phyloP scores from a whole-genome alignment of 2,888 invertebrate species.

The Zhengitettix transpicula region DNA sequence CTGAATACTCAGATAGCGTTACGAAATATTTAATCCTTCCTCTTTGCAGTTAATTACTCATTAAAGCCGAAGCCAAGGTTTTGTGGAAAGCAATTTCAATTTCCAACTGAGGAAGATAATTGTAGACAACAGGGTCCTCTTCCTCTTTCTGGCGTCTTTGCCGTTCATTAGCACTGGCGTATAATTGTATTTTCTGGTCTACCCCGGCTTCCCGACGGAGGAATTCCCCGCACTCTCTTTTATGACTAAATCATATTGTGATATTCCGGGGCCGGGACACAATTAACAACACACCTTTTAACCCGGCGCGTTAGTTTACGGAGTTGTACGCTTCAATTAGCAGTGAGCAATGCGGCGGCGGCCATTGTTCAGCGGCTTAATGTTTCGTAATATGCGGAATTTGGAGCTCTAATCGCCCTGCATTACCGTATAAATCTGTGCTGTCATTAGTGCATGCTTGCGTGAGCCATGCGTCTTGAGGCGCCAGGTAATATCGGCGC shows the following conservation, averaged over 20 bases:
- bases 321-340: not conserved
- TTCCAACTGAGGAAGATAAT: not conserved
- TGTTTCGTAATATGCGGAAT: not conserved
- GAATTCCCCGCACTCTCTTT: not conserved
- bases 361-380: not conserved
- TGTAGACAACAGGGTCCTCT: not conserved
- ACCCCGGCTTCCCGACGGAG: not conserved
- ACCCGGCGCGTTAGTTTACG: not conserved
- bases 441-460: not conserved
- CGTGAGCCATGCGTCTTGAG: not conserved
- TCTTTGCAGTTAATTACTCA: not conserved
- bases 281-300: not conserved
- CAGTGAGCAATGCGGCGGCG: not conserved
- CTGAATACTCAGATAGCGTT: no score
- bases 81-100: not conserved
- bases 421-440: not conserved
- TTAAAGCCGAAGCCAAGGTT: not conserved
- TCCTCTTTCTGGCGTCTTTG: not conserved
- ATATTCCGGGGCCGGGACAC: constrained; percentile 1
- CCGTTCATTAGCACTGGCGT: not conserved
- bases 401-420: not conserved
- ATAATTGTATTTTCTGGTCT: constrained; percentile 9
- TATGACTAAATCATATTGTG: constrained; percentile 9
- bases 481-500: not conserved
- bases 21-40: no score